Evolutionary conservation across 2,888 invertebrate genomes (phyloP).

Genomic region (Peribatodes rhomboidaria): DNA sequence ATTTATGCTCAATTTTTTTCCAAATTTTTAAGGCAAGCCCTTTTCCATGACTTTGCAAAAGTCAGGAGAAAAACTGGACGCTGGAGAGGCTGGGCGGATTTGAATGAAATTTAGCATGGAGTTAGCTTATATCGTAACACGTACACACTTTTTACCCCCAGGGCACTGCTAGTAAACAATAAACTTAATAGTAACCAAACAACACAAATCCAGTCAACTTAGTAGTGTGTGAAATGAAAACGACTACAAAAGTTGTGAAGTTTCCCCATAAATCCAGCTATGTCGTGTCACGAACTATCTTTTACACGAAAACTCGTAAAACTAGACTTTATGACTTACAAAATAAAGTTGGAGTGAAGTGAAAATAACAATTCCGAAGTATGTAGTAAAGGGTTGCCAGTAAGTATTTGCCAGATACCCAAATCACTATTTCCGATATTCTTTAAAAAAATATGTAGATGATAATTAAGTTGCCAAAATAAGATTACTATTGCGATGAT

Average conservation of each 20-base stretch:
- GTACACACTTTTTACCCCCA: too few species aligned
- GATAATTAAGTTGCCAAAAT: too few species aligned
- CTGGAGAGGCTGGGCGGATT: too few species aligned
- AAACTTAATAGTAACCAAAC: slow-evolving; percentile 25
- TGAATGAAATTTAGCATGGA: too few species aligned
- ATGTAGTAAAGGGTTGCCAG: slow-evolving; percentile 9
- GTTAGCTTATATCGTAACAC: too few species aligned
- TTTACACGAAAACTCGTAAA: slow-evolving; percentile 2
- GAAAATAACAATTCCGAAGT: not conserved
- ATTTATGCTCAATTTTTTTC: too few species aligned
- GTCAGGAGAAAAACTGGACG: too few species aligned
- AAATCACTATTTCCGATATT: not conserved
- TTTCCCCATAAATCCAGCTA: slow-evolving; percentile 75
- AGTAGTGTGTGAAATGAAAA: slow-evolving; percentile 77
- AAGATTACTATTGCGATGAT: too few species aligned
- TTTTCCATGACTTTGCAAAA: too few species aligned
- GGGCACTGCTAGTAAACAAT: not conserved
- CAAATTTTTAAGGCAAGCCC: too few species aligned
- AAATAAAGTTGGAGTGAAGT: slow-evolving; percentile 6
- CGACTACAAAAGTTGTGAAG: slow-evolving; percentile 79
- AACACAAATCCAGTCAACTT: slow-evolving; percentile 56
- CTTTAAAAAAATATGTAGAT: too few species aligned
- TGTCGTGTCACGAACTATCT: slow-evolving; percentile 49
- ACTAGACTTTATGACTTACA: slow-evolving; percentile 13
- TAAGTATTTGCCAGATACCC: slow-evolving; percentile 5